A percentile compares a stretch with the other conserved stretches of the same genome.
Conservation (phyloP, 2,113 vertebrate genomes). For the Noctilio leporinus region DNA sequence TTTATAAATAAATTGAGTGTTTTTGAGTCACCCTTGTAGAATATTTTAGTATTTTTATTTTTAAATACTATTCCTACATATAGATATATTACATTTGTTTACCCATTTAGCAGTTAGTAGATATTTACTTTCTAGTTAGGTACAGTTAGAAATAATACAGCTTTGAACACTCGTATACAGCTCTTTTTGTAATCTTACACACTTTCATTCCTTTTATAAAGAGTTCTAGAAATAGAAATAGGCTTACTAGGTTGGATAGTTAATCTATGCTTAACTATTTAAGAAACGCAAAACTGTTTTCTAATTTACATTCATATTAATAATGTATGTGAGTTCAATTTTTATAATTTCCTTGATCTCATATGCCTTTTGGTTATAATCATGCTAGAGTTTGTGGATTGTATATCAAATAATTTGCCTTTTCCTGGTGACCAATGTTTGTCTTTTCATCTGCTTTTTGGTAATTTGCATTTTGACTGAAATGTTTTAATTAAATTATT, state of each 20-base stretch:
- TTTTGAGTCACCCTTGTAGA: too few species aligned
- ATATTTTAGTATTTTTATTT: background rate
- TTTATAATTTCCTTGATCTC: background rate
- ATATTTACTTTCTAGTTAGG: background rate
- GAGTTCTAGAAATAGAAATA: background rate
- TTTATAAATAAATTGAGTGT: too few species aligned
- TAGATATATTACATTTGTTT: background rate
- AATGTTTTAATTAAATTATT: background rate
- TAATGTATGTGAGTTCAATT: background rate
- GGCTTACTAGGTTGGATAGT: background rate
- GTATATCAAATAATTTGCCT: background rate
- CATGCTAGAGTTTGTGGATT: background rate
- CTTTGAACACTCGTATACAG: background rate
- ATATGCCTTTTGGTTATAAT: background rate
- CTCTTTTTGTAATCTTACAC: background rate
- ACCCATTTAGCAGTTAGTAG: background rate
- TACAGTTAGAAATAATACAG: background rate
- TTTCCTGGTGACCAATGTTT: background rate
- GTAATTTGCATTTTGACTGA: background rate
- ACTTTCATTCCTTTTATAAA: background rate
- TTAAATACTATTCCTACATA: background rate
- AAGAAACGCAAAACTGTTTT: too few species aligned
- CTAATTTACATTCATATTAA: too few species aligned
- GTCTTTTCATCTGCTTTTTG: background rate
- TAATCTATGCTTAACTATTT: background rate